Evolutionary conservation across 2,113 vertebrate species (phyloP).

Genomic region (Guaruba guarouba): DNA sequence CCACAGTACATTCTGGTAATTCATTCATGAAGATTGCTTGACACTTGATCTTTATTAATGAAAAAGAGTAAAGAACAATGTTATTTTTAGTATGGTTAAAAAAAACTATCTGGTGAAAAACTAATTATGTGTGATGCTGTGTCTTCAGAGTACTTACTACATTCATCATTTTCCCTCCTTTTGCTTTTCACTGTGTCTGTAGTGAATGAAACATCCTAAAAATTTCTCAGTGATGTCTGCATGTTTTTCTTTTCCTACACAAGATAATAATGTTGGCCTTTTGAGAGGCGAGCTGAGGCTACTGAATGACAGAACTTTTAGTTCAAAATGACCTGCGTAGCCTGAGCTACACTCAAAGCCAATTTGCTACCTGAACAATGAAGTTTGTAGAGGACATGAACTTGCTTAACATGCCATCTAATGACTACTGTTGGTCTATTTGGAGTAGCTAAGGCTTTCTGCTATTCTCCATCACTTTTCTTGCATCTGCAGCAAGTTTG

Average conservation of each 20-base stretch:
- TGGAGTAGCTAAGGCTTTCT: neutral
- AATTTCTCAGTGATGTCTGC: neutral
- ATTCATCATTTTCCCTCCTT: neutral
- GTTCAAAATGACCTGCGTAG: neutral
- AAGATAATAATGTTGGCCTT: neutral
- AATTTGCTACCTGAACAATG: neutral
- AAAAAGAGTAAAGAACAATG: neutral
- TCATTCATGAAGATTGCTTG: slow-evolving; percentile 19
- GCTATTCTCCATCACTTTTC: neutral
- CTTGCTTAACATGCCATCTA: neutral
- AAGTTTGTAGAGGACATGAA: neutral
- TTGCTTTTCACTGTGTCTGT: neutral
- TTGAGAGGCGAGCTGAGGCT: neutral
- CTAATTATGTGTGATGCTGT: neutral
- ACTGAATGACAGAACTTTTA: neutral
- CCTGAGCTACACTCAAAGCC: neutral
- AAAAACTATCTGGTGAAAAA: neutral
- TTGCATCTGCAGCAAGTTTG: neutral
- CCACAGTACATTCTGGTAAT: slow-evolving; percentile 29
- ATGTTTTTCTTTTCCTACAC: neutral
- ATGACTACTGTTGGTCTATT: neutral
- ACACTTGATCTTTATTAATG: slow-evolving; percentile 57
- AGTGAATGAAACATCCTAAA: neutral
- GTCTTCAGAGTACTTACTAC: neutral
- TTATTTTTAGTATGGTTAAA: slow-evolving; percentile 26